A percentile compares a stretch with the other conserved stretches of the same genome.
Conservation (phyloP, 2,888 invertebrate genomes). For the Andrena minutula region DNA sequence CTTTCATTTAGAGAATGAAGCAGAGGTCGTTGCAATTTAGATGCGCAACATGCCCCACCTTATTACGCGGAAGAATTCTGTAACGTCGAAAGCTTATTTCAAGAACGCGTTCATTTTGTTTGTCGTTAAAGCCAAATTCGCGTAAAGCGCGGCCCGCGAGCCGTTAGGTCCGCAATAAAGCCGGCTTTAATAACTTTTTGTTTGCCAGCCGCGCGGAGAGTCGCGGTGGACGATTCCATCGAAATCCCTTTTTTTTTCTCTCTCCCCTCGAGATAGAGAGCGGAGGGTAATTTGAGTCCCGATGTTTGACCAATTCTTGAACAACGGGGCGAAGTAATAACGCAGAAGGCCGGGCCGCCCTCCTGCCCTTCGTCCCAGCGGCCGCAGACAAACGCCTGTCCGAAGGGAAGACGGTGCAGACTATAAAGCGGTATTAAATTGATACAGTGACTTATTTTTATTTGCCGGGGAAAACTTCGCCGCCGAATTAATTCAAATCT, state of each 20-base stretch:
- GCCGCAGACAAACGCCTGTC: constrained; percentile 9
- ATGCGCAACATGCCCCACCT: neutral
- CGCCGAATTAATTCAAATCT: constrained; percentile 81
- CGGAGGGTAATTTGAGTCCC: constrained; percentile 63
- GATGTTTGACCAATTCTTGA: constrained; percentile 75
- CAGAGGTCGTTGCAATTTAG: neutral
- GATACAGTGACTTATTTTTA: constrained; percentile 77
- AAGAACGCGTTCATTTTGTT: constrained; percentile 25
- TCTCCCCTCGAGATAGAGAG: neutral
- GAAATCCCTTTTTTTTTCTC: constrained; percentile 29
- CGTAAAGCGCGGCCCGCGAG: constrained; percentile 26
- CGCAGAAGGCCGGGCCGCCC: constrained; percentile 42
- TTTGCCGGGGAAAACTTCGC: constrained; percentile 76
- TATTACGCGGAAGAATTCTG: neutral
- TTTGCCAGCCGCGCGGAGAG: constrained; percentile 44
- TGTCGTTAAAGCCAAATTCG: constrained; percentile 43
- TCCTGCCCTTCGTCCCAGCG: neutral
- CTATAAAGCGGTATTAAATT: constrained; percentile 75
- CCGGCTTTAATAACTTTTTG: constrained; percentile 63
- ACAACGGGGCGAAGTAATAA: constrained; percentile 70
- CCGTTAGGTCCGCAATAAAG: constrained; percentile 58
- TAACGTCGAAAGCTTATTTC: neutral
- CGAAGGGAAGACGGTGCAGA: constrained; percentile 13
- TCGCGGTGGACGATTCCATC: constrained; percentile 49
- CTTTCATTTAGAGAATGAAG: neutral